Percentiles rank a stretch among this genome's conserved stretches.
These are phyloP conservation scores for Agriopis leucophaearia DNA, from an alignment of 2,888 invertebrate genomes.

Conservation along the genomic window DNA sequence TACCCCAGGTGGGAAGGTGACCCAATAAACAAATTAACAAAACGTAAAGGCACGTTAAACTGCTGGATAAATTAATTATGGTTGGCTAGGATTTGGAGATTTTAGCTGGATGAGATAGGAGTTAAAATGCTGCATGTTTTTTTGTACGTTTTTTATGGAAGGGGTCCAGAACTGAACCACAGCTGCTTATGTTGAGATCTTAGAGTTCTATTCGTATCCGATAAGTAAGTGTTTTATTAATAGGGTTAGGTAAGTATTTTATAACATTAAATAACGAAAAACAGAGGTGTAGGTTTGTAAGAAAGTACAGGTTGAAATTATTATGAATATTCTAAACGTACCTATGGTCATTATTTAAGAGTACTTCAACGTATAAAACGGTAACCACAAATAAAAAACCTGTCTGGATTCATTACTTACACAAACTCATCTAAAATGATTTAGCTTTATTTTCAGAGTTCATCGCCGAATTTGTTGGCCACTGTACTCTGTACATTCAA, in stretches of 20 bases:
- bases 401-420: neutral
- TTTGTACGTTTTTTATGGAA: neutral
- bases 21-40: conserved; percentile 61
- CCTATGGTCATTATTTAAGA: no score
- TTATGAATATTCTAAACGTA: no score
- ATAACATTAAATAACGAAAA: no score
- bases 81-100: conserved; percentile 12
- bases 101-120: neutral
- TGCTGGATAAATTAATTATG: conserved; percentile 24
- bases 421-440: neutral
- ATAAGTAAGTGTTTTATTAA: no score
- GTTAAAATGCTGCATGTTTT: neutral
- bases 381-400: no score
- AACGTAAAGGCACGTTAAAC: conserved; percentile 47
- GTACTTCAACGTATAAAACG: no score
- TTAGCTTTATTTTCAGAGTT: neutral
- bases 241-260: no score
- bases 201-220: no score
- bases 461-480: neutral
- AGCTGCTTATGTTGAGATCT: no score
- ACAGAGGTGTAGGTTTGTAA: no score
- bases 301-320: no score
- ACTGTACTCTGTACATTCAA: conserved; percentile 2
- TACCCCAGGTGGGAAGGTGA: conserved; percentile 45
- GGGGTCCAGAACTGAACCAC: no score